Conservation (phyloP, 1,140 invertebrate genomes). For the Drosophila punjabiensis region DNA sequence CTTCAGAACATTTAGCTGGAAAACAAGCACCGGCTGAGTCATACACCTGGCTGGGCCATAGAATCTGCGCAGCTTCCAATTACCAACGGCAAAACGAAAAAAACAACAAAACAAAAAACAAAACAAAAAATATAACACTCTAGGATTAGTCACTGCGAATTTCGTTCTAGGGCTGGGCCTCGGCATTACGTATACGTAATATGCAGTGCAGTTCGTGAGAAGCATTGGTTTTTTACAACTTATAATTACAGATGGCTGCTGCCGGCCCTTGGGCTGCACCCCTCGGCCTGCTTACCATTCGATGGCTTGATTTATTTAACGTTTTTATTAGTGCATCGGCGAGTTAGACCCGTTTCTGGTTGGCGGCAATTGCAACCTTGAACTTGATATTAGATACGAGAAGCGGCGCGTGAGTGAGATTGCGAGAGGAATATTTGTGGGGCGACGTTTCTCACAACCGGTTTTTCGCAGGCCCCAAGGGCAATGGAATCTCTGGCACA, state of each 20-base stretch:
- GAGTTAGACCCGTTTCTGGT: slow-evolving; percentile 66
- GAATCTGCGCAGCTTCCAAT: slow-evolving; percentile 80
- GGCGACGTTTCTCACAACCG: slow-evolving; percentile 54
- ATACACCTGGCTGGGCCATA: slow-evolving; percentile 39
- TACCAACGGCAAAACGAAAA: slow-evolving; percentile 46
- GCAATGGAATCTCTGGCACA: slow-evolving; percentile 57
- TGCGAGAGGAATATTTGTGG: slow-evolving; percentile 40
- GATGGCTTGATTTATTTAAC: slow-evolving; percentile 59
- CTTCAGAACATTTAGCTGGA: slow-evolving; percentile 35
- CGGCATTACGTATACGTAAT: slow-evolving; percentile 58
- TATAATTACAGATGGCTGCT: slow-evolving; percentile 56
- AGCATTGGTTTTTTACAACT: slow-evolving; percentile 48
- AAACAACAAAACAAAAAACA: not conserved
- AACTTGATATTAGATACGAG: slow-evolving; percentile 81
- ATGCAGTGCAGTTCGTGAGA: slow-evolving; percentile 62
- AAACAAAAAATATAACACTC: not conserved
- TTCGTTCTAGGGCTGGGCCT: slow-evolving; percentile 49
- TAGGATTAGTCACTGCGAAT: slow-evolving; percentile 63
- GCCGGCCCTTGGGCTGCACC: slow-evolving; percentile 8
- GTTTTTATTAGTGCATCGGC: slow-evolving; percentile 70
- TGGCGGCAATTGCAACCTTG: slow-evolving; percentile 65
- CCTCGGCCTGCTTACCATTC: not conserved
- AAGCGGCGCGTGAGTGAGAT: slow-evolving; percentile 35
- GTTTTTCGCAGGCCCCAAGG: slow-evolving; percentile 59
- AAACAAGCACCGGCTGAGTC: slow-evolving; percentile 36